Evolutionary conservation across 2,113 vertebrate genomes (phyloP).

Genomic region (Irena cyanogastra): DNA sequence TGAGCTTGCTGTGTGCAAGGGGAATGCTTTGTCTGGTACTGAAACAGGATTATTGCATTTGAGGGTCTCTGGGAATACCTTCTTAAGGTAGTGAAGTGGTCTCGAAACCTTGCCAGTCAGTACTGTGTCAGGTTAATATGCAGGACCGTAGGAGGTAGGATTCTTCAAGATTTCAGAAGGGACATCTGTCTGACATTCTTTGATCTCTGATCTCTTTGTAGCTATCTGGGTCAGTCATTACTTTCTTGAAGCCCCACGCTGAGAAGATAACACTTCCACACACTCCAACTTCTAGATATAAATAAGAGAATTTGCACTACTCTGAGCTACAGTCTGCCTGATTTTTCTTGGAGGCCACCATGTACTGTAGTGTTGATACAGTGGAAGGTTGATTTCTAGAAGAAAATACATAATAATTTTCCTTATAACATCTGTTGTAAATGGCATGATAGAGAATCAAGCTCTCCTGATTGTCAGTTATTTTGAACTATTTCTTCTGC

Average conservation of each 20-base stretch:
- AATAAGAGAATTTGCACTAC: neutral
- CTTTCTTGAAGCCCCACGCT: neutral
- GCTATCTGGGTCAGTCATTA: neutral
- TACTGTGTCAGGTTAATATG: neutral
- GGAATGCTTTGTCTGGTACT: neutral
- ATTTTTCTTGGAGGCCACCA: neutral
- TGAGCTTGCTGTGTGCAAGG: neutral
- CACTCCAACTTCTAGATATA: neutral
- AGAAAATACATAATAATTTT: neutral
- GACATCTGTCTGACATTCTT: neutral
- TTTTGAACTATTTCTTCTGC: neutral
- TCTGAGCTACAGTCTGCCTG: neutral
- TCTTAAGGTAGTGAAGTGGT: neutral
- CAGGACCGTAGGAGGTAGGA: accelerated
- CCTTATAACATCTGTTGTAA: neutral
- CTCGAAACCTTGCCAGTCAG: neutral
- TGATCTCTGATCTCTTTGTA: neutral
- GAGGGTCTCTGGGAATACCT: neutral
- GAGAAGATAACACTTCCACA: neutral
- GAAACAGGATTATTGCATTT: neutral
- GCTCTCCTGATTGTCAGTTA: neutral
- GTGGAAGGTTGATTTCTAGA: neutral
- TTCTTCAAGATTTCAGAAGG: neutral
- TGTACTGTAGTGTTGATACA: neutral
- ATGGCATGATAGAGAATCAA: neutral